Evolutionary conservation across 2,797 vertebrate genomes (phyloP), one percentile per base, ranked within the genome.

Genomic region (Nyctalus aviator): DNA sequence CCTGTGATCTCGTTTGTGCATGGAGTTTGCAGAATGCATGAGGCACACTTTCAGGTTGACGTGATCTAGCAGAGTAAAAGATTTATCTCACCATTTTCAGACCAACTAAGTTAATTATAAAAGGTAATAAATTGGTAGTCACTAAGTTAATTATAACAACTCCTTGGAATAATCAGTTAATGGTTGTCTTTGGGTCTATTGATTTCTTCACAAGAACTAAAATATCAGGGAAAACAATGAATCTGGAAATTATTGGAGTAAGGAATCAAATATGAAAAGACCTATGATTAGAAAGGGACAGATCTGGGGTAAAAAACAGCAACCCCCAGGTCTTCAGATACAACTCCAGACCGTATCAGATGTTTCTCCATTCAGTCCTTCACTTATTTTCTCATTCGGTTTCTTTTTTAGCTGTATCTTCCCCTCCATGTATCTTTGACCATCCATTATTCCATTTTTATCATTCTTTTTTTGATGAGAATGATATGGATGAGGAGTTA

Each of bases 91-190:
- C 59, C 72, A 50, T 64, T 44, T 91, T 75, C 35, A 37, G 64
- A 50, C 37, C 44, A 78, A 77, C 15, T 41, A 37, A 23, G 23
- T 89, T 64, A 88, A 75, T 57, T 85, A 59, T 62, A 89, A 55
- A 88, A 83, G n/a, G 59, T 76, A 88, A 68, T 81, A 59, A n/a
- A 8, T 27, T 37, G 50, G n/a, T 55, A 85, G 32, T 92, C 21
- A 12, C 23, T 37, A 64, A 44, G 17, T 76, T 66, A 79, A 78
- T 71, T 83, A 53, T 76, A 89, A 44, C 6, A 7, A 59, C 66
- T 82, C 72, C 32, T 71, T 87, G 59, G 90, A 91, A 81, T 89
- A 68, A 91, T 48, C 32, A 66, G 73, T 48, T 78, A 79, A 15
- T 4, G 32, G 57, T 84, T 89, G 48, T 30, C 57, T 88, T 87